Conservation (phyloP, 2,888 invertebrate species). For the Brenthis ino region DNA sequence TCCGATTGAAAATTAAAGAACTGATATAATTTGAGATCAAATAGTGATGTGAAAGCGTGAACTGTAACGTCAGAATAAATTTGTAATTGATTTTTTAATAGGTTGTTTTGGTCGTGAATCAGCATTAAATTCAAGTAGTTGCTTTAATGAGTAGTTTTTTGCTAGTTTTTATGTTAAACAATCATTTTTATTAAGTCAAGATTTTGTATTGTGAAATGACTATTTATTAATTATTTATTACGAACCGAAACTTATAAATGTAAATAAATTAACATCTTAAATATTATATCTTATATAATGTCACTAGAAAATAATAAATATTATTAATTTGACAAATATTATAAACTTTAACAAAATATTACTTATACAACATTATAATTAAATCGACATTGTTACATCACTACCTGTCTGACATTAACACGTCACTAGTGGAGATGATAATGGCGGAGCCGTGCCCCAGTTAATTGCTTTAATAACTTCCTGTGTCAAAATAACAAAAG, state of each 20-base stretch:
- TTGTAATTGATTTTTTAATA: constrained; percentile 39
- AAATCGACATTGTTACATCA: constrained; percentile 52
- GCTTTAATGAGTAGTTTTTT: constrained; percentile 6
- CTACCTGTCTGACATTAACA: constrained; percentile 73
- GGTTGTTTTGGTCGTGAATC: constrained; percentile 35
- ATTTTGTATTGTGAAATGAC: constrained; percentile 6
- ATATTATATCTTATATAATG: no score
- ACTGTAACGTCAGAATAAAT: constrained; percentile 37
- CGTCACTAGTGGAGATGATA: constrained; percentile 80
- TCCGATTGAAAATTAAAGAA: constrained; percentile 79
- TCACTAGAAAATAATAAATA: no score
- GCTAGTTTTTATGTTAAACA: not conserved
- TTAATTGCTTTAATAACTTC: constrained; percentile 83
- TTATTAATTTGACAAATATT: no score
- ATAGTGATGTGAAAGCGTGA: constrained; percentile 60
- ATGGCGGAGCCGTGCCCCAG: constrained; percentile 78
- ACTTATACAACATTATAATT: constrained; percentile 19
- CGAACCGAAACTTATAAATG: no score
- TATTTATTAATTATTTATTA: not conserved
- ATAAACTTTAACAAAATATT: no score
- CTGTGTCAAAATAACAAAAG: constrained; percentile 83
- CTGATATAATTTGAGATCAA: constrained; percentile 75
- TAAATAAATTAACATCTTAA: no score
- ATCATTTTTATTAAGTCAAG: not conserved
- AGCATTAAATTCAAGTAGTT: constrained; percentile 22